These are phyloP conservation scores for Corythucha ciliata DNA, from an alignment of 2,888 invertebrate species.

Conservation along the genomic window DNA sequence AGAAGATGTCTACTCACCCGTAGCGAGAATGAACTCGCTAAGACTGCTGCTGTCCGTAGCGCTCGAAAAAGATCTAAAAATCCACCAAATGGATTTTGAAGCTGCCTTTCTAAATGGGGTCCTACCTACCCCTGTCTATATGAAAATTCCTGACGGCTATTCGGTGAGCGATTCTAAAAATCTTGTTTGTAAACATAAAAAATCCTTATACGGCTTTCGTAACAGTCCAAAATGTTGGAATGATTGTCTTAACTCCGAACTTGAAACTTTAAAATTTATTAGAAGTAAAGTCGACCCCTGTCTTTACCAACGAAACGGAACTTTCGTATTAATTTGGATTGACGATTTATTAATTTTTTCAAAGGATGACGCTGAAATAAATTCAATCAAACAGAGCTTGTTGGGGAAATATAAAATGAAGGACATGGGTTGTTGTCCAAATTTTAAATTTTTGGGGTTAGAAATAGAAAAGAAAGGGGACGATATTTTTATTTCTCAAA, in stretches of 20 bases:
- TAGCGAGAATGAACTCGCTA: neutral
- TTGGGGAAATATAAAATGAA: slow-evolving; percentile 4
- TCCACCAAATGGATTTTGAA: slow-evolving; percentile 9
- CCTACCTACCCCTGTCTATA: slow-evolving; percentile 1
- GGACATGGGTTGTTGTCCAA: neutral
- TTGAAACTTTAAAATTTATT: slow-evolving; percentile 2
- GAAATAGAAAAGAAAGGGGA: slow-evolving; percentile 2
- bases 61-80: neutral
- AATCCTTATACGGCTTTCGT: slow-evolving; percentile 13
- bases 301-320: neutral
- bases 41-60: neutral
- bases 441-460: slow-evolving; percentile 6
- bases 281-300: slow-evolving; percentile 12
- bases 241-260: slow-evolving; percentile 1
- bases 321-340: slow-evolving; percentile 14
- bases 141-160: slow-evolving; percentile 8
- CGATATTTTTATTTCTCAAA: slow-evolving; percentile 1
- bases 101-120: slow-evolving; percentile 13
- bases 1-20: slow-evolving; percentile 3
- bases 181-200: slow-evolving; percentile 7
- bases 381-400: slow-evolving; percentile 2
- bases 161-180: neutral
- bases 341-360: slow-evolving; percentile 11
- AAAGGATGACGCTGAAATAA: neutral
- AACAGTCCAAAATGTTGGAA: slow-evolving; percentile 16